Conservation (phyloP, 2,888 invertebrate genomes). For the Drosophila kambysellisi region DNA sequence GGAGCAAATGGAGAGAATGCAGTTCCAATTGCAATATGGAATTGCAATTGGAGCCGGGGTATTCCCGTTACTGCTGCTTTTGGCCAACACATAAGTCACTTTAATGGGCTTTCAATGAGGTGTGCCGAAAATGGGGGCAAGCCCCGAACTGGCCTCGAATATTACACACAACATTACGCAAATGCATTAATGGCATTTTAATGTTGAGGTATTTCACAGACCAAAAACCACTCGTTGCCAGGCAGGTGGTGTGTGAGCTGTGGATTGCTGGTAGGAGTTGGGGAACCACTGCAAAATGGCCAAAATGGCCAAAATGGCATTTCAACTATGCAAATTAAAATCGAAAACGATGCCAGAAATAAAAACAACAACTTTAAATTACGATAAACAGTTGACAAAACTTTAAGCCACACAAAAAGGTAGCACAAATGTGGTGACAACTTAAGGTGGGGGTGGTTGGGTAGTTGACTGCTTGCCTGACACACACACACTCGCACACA, state of each 20-base stretch:
- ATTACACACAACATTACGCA: constrained; percentile 75
- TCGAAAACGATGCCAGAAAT: constrained; percentile 41
- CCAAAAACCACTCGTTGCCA: constrained; percentile 2
- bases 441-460: constrained; percentile 36
- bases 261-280: background rate
- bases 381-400: constrained; percentile 59
- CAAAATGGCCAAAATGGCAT: constrained; percentile 35
- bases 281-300: background rate
- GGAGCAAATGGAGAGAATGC: constrained; percentile 14
- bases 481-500: background rate
- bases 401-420: constrained; percentile 71
- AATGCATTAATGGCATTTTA: constrained; percentile 80
- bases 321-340: constrained; percentile 69
- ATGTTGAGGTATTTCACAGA: constrained; percentile 73
- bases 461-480: constrained; percentile 8
- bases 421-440: constrained; percentile 57
- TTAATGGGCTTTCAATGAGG: constrained; percentile 80
- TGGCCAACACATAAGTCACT: constrained; percentile 71
- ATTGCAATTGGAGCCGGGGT: constrained; percentile 33
- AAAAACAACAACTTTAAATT: constrained; percentile 66
- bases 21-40: constrained; percentile 46
- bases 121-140: constrained; percentile 45
- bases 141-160: constrained; percentile 29
- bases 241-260: constrained; percentile 51
- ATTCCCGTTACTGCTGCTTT: background rate